Conservation (phyloP, 1,140 invertebrate species). For the Potamilus streckersoni region DNA sequence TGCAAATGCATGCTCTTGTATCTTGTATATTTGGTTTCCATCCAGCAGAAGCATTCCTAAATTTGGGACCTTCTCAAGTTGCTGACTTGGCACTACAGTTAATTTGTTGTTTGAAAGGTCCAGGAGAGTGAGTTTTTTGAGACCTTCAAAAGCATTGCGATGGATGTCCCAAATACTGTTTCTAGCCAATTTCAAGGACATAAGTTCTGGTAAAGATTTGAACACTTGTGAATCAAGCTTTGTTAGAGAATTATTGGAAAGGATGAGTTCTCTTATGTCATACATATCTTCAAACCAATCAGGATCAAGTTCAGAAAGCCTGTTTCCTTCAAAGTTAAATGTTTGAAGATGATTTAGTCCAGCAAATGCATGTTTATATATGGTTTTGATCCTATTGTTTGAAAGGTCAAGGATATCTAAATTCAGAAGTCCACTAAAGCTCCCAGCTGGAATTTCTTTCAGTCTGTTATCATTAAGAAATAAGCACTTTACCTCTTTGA, state of each 20-base stretch:
- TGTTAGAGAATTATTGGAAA: conserved; percentile 49
- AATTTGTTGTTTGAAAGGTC: conserved; percentile 54
- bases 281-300: conserved; percentile 55
- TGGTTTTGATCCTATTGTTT: conserved; percentile 47
- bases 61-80: conserved; percentile 39
- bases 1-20: conserved; percentile 61
- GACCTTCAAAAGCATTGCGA: conserved; percentile 41
- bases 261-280: conserved; percentile 42
- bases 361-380: conserved; percentile 54
- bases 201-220: conserved; percentile 44
- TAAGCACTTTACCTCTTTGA: conserved; percentile 42
- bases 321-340: conserved; percentile 50
- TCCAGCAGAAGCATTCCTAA: conserved; percentile 58
- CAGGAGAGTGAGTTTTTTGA: conserved; percentile 44
- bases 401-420: conserved; percentile 52
- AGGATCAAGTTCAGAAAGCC: conserved; percentile 41
- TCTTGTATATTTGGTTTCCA: conserved; percentile 49
- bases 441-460: conserved; percentile 39
- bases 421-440: conserved; percentile 53
- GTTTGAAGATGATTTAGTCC: conserved; percentile 51
- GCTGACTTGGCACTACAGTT: conserved; percentile 35
- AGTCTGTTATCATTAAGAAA: conserved; percentile 52
- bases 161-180: conserved; percentile 49
- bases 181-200: conserved; percentile 48
- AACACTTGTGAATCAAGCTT: conserved; percentile 44